A percentile compares a stretch with the other conserved stretches of the same genome.
Evolutionary conservation across 92 coral and sea anemone genomes (phyloP).

Genomic region (Bergia puertoricense): DNA sequence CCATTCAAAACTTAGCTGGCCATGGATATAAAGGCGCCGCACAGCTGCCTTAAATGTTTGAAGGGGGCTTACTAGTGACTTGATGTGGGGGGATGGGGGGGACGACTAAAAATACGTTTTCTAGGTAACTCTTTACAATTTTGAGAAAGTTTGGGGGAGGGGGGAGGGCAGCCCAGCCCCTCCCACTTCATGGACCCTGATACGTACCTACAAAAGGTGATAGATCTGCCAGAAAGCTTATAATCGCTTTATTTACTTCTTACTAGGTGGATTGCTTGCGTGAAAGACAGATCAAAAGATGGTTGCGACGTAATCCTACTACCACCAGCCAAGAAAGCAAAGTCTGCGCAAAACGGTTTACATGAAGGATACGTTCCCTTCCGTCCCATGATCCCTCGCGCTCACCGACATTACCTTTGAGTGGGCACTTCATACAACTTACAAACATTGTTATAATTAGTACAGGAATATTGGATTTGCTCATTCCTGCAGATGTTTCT

Average conservation of each 20-base stretch:
- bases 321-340: conserved; percentile 16
- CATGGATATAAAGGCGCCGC: too few relatives aligned
- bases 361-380: conserved; percentile 8
- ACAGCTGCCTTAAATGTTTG: too few relatives aligned
- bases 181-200: not conserved
- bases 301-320: conserved; percentile 22
- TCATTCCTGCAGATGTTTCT: not conserved
- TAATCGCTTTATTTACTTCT: not conserved
- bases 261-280: conserved; percentile 36
- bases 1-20: too few relatives aligned
- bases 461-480: not conserved
- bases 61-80: too few relatives aligned
- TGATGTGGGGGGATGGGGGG: too few relatives aligned
- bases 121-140: too few relatives aligned
- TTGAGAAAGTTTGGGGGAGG: too few relatives aligned
- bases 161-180: too few relatives aligned
- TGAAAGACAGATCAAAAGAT: not conserved
- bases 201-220: not conserved
- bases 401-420: conserved; percentile 22
- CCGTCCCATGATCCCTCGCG: conserved; percentile 14
- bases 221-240: not conserved
- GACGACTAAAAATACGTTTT: too few relatives aligned
- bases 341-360: not conserved
- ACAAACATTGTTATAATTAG: too few relatives aligned
- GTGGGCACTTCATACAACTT: not conserved